These are phyloP conservation scores for Kuschelorhynchus macadamiae DNA, from an alignment of 2,888 invertebrate species.

Conservation along the genomic window DNA sequence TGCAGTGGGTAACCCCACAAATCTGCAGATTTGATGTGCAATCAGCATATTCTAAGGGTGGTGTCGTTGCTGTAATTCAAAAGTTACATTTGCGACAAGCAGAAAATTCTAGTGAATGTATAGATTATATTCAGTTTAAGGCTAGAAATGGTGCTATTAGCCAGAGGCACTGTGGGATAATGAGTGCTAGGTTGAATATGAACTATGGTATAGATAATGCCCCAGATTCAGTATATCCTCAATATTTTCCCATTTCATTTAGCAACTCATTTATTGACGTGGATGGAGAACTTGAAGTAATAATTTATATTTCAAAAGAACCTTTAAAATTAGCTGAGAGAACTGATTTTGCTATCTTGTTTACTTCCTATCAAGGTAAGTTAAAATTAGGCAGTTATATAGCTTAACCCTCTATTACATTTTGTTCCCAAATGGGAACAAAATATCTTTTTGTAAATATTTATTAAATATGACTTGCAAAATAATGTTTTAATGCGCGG, in stretches of 20 bases:
- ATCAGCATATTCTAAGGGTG: constrained; percentile 55
- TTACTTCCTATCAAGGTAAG: constrained; percentile 68
- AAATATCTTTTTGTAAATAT: no score
- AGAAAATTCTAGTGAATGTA: constrained; percentile 64
- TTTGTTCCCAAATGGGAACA: no score
- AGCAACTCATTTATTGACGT: constrained; percentile 41
- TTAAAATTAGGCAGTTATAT: not conserved
- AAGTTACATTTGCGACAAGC: constrained; percentile 68
- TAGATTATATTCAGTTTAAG: constrained; percentile 69
- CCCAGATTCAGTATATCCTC: not conserved
- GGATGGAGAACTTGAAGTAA: constrained; percentile 46
- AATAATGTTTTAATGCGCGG: no score
- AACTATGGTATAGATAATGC: not conserved
- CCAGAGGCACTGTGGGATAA: constrained; percentile 63
- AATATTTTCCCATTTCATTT: constrained; percentile 23
- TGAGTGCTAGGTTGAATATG: constrained; percentile 57
- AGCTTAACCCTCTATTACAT: no score
- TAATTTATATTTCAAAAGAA: constrained; percentile 40
- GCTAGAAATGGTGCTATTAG: constrained; percentile 60
- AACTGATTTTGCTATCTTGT: constrained; percentile 65
- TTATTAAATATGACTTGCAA: no score
- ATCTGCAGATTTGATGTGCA: constrained; percentile 64
- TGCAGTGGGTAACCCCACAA: constrained; percentile 59
- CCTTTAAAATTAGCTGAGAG: constrained; percentile 38
- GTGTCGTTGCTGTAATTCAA: constrained; percentile 71